These are phyloP conservation scores for Aeoliscus strigatus DNA, from an alignment of 2,797 vertebrate genomes.

Conservation along the genomic window DNA sequence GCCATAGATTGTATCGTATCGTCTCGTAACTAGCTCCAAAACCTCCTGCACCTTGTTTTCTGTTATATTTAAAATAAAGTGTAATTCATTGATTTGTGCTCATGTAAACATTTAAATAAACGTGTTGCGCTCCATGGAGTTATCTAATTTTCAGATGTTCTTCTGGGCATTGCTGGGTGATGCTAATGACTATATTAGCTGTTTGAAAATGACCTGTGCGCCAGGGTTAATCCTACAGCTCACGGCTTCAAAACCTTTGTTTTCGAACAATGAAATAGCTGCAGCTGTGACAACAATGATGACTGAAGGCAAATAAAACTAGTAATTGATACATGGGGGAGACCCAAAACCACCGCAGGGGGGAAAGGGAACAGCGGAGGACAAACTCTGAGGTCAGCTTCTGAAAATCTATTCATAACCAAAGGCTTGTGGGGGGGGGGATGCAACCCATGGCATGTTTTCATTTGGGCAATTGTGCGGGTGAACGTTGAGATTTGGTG, in stretches of 20 bases:
- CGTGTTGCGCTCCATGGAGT: too few species aligned
- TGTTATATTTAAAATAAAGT: too few species aligned
- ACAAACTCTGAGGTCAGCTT: constrained; percentile 34
- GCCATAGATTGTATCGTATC: too few species aligned
- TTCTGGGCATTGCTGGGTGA: not conserved
- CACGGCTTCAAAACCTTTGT: constrained; percentile 22
- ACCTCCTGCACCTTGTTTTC: too few species aligned
- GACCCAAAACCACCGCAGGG: constrained; percentile 27
- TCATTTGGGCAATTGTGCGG: constrained; percentile 60
- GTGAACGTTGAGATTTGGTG: constrained; percentile 64
- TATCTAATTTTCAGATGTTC: not conserved
- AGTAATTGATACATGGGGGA: constrained; percentile 38
- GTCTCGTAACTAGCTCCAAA: too few species aligned
- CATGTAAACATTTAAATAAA: too few species aligned
- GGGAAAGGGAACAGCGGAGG: constrained; percentile 28
- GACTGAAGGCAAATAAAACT: constrained; percentile 31
- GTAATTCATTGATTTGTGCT: too few species aligned
- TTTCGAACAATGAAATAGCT: constrained; percentile 29
- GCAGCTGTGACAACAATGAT: constrained; percentile 50
- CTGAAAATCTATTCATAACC: constrained; percentile 51
- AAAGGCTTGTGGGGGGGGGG: constrained; percentile 40
- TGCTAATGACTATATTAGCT: constrained; percentile 11
- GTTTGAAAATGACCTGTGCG: constrained; percentile 2
- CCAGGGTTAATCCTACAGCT: constrained; percentile 12
- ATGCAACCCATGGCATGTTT: constrained; percentile 52